phyloP scores from a whole-genome alignment of 2,888 invertebrate genomes.

The Octonoba sinensis region DNA sequence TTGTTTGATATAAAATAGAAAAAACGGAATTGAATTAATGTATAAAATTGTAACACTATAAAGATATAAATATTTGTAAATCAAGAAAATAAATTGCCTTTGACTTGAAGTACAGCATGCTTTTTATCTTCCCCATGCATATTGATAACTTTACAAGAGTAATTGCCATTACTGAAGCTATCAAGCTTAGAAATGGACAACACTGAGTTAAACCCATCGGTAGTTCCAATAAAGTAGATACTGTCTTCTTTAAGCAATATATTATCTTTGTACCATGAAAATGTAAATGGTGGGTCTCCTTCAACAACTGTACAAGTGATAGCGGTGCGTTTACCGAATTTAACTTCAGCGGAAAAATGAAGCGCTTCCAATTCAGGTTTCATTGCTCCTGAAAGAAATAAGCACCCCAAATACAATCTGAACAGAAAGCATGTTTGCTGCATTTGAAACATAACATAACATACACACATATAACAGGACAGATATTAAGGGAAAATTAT shows the following conservation, averaged over 20 bases:
- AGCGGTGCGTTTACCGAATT: conserved; percentile 11
- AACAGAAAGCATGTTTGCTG: no score
- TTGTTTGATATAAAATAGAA: no score
- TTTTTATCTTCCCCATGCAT: conserved; percentile 41
- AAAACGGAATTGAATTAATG: no score
- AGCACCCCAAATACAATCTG: neutral
- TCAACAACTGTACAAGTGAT: conserved; percentile 40
- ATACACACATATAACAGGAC: no score
- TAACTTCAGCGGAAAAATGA: conserved; percentile 33
- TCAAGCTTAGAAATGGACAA: conserved; percentile 21
- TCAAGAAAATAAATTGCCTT: conserved; percentile 19
- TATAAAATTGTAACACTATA: no score
- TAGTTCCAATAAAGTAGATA: neutral
- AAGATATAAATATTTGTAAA: no score
- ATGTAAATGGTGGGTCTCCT: conserved; percentile 53
- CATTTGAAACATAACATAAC: no score
- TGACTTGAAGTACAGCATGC: conserved; percentile 28
- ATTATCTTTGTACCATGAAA: conserved; percentile 62
- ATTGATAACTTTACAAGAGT: conserved; percentile 51
- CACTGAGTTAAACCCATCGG: conserved; percentile 20
- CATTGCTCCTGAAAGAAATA: conserved; percentile 7
- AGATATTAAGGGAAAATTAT: no score
- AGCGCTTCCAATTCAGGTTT: conserved; percentile 25
- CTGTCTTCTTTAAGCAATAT: neutral
- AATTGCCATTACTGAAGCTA: conserved; percentile 35